These are phyloP conservation scores for Melanchra persicariae DNA, from an alignment of 2,888 invertebrate species.

Conservation along the genomic window DNA sequence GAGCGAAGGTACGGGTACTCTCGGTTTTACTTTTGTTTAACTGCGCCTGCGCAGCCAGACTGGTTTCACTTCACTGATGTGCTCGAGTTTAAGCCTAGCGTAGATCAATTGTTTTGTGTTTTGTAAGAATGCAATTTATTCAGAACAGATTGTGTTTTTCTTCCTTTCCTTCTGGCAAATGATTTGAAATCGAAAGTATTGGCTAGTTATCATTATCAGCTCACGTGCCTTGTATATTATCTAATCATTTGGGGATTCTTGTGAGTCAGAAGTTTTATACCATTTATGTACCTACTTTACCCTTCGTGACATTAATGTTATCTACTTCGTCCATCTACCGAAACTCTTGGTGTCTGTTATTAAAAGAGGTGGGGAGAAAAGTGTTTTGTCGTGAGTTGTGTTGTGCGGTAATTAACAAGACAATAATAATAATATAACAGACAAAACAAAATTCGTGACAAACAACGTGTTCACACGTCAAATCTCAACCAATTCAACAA, in stretches of 20 bases:
- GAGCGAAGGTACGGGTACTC: conserved; percentile 61
- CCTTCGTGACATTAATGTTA: neutral
- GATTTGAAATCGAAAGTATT: conserved; percentile 15
- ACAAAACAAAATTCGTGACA: conserved; percentile 22
- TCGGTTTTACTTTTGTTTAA: conserved; percentile 73
- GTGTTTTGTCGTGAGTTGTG: conserved; percentile 5
- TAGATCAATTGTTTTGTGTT: conserved; percentile 57
- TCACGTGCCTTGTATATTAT: conserved; percentile 7
- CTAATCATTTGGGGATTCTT: conserved; percentile 29
- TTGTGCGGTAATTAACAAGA: conserved; percentile 34
- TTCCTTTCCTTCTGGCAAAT: conserved; percentile 9
- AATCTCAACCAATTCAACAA: neutral
- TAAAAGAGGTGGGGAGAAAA: neutral
- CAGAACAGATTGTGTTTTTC: conserved; percentile 31
- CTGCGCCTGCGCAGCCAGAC: conserved; percentile 51
- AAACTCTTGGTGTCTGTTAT: neutral
- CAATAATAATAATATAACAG: neutral
- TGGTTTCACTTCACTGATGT: conserved; percentile 66
- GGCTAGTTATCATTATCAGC: conserved; percentile 29
- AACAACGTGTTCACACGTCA: neutral
- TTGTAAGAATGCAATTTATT: conserved; percentile 52
- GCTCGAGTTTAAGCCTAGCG: conserved; percentile 51
- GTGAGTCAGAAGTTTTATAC: no score
- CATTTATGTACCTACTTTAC: neutral
- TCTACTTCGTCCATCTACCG: neutral